Evolutionary conservation across 2,888 invertebrate species (phyloP), one percentile per base, ranked within the genome.

Genomic region (Synergus umbraculus): DNA sequence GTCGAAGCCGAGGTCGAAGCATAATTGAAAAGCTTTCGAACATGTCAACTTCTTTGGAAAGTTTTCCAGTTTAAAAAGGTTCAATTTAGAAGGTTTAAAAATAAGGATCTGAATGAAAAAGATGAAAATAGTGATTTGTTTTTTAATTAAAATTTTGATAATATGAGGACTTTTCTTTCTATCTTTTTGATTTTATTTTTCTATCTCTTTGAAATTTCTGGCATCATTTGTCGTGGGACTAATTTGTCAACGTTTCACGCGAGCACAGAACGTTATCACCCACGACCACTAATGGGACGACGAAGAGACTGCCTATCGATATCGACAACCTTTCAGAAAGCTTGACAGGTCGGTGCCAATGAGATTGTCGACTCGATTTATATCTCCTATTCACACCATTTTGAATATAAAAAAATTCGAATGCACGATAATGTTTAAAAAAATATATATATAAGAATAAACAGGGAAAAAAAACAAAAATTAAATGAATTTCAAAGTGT

Each of bases 241-340:
- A 73, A 73, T 73, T 73, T 73, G 73, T 73, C 73, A 54, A 37
- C 29, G 69, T 69, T 29, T 69, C 22, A 69, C 29, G 69, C 29
- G 69, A 12, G 73, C 69, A 41, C 3, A n/a, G n/a, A 73, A 73
- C 73, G 73, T 73, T 73, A 73, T 73, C 73, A 73, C 41, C 73
- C 49, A 54, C 54, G 37, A 13, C 69, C 37, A 37, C 29, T 49
- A 73, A 73, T 73, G 49, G 37, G 29, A 49, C 73, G 54, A 54
- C 73, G 54, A 73, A 54, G 69, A 73, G 73, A 58, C 37, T 37
- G 37, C 10, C 54, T 73, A 73, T 73, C 73, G 54, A 73, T 73
- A 73, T 73, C 54, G 73, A 73, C 73, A 73, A 54, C 37, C 41
- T 73, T 73, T 73, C 73, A 58, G 37, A 73, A 73, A 54, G 73